Percentiles rank a stretch among this genome's conserved stretches.
phyloP scores from a whole-genome alignment of 2,888 invertebrate genomes.

The Sminthurides aquaticus region DNA sequence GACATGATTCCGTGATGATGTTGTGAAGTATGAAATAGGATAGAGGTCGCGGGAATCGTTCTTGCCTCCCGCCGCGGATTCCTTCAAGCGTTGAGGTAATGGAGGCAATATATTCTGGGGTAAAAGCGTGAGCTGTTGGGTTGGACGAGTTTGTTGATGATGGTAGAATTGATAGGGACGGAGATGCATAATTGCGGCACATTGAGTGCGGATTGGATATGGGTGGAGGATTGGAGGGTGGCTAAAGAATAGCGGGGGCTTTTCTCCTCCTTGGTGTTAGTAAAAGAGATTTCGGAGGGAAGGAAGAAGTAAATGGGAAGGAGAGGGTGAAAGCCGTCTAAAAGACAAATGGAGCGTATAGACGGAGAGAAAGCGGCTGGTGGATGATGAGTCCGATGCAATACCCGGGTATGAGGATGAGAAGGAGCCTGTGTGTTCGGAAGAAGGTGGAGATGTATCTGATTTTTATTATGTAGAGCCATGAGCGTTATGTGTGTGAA shows the following conservation, averaged over 20 bases:
- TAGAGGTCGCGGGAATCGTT: too few relatives aligned
- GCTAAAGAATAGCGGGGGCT: neutral
- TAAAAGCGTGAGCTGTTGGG: too few relatives aligned
- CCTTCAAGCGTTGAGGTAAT: too few relatives aligned
- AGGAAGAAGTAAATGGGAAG: neutral
- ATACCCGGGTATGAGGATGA: neutral
- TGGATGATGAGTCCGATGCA: neutral
- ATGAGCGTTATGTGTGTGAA: neutral
- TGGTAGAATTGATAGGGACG: neutral
- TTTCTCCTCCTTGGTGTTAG: neutral
- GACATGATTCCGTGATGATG: too few relatives aligned
- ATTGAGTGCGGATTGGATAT: neutral
- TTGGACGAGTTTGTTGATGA: too few relatives aligned
- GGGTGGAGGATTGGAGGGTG: neutral
- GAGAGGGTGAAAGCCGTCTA: neutral
- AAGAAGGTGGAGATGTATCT: neutral
- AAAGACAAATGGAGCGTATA: neutral
- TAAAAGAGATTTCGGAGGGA: neutral
- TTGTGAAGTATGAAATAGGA: too few relatives aligned
- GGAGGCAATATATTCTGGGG: too few relatives aligned
- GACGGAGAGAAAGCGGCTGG: constrained; percentile 3
- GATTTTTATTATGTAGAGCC: too few relatives aligned
- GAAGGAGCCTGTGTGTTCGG: neutral
- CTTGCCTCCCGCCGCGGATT: too few relatives aligned
- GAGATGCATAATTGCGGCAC: neutral